Evolutionary conservation across 64 coral and sea anemone species (phyloP).

Genomic region (Montipora sp.): DNA sequence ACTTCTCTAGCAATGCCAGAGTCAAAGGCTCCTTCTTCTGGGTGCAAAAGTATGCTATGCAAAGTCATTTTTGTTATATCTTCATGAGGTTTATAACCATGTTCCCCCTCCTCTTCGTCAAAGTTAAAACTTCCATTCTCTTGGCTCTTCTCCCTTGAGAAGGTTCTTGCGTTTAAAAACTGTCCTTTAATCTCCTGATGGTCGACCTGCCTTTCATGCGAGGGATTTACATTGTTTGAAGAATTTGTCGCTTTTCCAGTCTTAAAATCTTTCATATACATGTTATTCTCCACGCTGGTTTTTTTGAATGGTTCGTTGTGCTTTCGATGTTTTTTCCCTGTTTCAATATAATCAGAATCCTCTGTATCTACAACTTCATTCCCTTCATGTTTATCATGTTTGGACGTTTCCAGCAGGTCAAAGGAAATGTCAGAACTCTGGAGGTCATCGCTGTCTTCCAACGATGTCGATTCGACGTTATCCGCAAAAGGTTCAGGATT

Average conservation of each 20-base stretch:
- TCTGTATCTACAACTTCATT: not conserved
- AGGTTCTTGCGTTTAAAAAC: not conserved
- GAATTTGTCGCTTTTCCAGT: not conserved
- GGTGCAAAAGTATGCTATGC: conserved; percentile 5
- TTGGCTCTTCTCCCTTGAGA: not conserved
- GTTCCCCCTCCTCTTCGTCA: not conserved
- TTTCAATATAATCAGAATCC: not conserved
- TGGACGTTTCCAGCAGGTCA: conserved; percentile 8
- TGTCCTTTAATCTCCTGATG: not conserved
- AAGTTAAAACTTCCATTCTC: not conserved
- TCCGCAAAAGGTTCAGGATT: not conserved
- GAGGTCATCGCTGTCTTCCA: not conserved
- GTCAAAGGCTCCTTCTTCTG: not conserved
- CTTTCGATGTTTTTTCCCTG: not conserved
- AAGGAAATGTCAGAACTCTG: not conserved
- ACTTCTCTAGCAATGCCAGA: not conserved
- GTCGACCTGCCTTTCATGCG: not conserved
- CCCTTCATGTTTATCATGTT: not conserved
- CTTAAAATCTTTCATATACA: not conserved
- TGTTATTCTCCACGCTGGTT: not conserved
- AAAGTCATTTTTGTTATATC: conserved; percentile 21
- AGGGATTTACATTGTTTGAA: not conserved
- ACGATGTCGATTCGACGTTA: not conserved
- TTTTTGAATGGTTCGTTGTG: not conserved
- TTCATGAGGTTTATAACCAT: not conserved